A percentile compares a stretch with the other conserved stretches of the same genome.
phyloP scores from a whole-genome alignment of 2,888 invertebrate species.

The Torymus aiolomorphi region DNA sequence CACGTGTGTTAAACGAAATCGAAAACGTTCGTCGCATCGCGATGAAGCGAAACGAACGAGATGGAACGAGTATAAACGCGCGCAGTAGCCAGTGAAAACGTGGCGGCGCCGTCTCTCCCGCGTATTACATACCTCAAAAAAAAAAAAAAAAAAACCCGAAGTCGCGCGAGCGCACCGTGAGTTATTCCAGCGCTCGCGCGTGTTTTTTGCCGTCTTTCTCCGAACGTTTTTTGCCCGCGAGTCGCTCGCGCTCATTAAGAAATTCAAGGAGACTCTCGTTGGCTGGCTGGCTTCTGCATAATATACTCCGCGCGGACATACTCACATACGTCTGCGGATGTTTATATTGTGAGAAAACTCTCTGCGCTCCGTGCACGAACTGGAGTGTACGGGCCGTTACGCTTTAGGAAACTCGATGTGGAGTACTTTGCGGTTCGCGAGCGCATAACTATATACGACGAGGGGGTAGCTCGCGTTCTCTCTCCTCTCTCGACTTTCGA shows the following conservation, averaged over 20 bases:
- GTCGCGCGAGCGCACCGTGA: slow-evolving; percentile 20
- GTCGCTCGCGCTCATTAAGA: slow-evolving; percentile 14
- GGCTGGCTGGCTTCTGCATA: not conserved
- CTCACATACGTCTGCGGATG: too few relatives aligned
- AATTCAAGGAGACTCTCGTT: slow-evolving; percentile 12
- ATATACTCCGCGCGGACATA: too few relatives aligned
- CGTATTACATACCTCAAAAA: not conserved
- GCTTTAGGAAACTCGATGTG: slow-evolving; percentile 22
- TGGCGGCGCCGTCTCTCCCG: not conserved
- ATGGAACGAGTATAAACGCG: not conserved
- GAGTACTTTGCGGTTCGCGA: slow-evolving; percentile 29
- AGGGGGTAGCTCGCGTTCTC: not conserved
- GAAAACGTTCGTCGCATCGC: slow-evolving; percentile 39
- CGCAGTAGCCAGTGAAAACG: not conserved
- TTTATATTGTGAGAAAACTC: slow-evolving; percentile 10
- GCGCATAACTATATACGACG: not conserved
- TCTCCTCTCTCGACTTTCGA: slow-evolving; percentile 19
- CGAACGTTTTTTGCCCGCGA: not conserved
- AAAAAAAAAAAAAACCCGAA: slow-evolving; percentile 9
- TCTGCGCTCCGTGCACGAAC: not conserved
- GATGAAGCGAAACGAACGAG: not conserved
- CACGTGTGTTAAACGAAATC: slow-evolving; percentile 37
- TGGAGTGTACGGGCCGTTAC: slow-evolving; percentile 23
- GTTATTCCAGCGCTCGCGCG: not conserved
- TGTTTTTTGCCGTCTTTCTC: slow-evolving; percentile 15